Base-by-base conservation (phyloP, 1,140 invertebrate genomes). In the Aradophagus sp. region DNA sequence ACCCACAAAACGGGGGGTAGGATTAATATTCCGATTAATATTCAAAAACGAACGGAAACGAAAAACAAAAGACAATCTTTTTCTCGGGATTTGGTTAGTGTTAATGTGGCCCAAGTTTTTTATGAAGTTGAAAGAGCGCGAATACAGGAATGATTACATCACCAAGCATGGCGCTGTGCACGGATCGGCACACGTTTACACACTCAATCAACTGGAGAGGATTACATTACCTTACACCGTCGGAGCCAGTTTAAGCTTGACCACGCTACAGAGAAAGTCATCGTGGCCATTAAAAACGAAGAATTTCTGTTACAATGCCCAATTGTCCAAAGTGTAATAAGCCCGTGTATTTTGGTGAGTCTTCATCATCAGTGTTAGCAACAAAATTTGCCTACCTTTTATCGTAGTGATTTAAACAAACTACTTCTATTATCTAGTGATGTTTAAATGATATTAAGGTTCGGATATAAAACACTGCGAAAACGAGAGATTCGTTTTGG, bases 291-390 rank as follows among this genome's bases (percentile, higher is more conserved):
- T 26, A 32, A 11, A 41, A 48, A 58, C 27, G 42, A 29, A 44
- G 29, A 61, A 45, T 14, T 19, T 36, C 23, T 19, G 13, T 44
- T 52, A 77, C 58, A 48, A 89, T 89, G 88, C 87, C 88, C 17
- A 89, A 88, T 79, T 89, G 88, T 74, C 88, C 88, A 1, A 87
- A 87, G 78, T 89, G 88, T 76, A 76, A 87, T 26, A 89, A 89
- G 68, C 86, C 87, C 12, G 88, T 89, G 6, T 89, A 89, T 70
- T 89, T 89, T 66, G 88, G 88, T 89, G 73, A 86, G 86, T 79
- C 32, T 38, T 53, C 26, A 13, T 16, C 12, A 14, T 34, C 6
- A n/a, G n/a, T n/a, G n/a, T n/a, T n/a, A n/a, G n/a, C n/a, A n/a
- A n/a, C n/a, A n/a, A n/a, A n/a, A n/a, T n/a, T n/a, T n/a, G n/a